Evolutionary conservation across 2,797 vertebrate genomes (phyloP).

Genomic region (Graptemys geographica): DNA sequence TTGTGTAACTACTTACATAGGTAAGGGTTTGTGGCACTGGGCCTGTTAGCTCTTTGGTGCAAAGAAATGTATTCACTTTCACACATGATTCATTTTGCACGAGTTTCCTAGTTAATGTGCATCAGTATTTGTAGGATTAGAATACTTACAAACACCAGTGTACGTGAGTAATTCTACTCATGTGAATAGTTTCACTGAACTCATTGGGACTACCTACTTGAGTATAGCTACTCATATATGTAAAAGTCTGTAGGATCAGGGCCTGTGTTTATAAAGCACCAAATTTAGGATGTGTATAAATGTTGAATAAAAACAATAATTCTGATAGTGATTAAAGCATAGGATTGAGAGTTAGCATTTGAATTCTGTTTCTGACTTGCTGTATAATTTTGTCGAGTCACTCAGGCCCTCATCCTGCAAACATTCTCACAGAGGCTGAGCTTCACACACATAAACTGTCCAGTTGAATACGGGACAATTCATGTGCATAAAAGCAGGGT

Average conservation of each 20-base stretch:
- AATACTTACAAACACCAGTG: not conserved
- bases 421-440: not conserved
- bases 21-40: not conserved
- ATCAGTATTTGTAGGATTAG: not conserved
- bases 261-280: not conserved
- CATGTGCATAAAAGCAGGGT: not conserved
- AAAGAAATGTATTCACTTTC: not conserved
- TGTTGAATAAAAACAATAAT: constrained; percentile 32
- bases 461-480: accelerated
- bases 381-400: constrained; percentile 2
- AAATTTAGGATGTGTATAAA: constrained; percentile 16
- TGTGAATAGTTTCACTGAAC: not conserved
- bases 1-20: not conserved
- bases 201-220: constrained; percentile 1
- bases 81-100: not conserved
- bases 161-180: constrained; percentile 23
- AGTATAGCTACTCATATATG: not conserved
- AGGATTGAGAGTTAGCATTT: constrained; percentile 46
- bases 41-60: not conserved
- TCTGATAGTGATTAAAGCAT: constrained; percentile 49
- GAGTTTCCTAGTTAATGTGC: not conserved
- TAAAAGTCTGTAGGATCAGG: constrained; percentile 32
- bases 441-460: not conserved
- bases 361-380: constrained; percentile 10
- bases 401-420: not conserved